phyloP scores from a whole-genome alignment of 2,797 vertebrate species.

The Phyllotis vaccarum region DNA sequence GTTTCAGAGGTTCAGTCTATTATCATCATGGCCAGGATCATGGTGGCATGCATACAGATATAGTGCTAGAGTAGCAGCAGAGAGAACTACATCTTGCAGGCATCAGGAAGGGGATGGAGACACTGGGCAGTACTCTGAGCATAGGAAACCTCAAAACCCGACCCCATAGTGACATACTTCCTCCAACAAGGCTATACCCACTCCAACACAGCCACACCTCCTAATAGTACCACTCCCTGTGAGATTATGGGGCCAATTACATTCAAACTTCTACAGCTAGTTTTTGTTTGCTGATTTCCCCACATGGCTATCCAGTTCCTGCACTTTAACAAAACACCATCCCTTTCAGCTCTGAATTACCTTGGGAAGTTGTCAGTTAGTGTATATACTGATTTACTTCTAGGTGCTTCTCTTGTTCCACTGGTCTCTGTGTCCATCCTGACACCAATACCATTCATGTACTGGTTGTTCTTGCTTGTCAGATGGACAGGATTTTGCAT shows the following conservation, averaged over 20 bases:
- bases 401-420: neutral
- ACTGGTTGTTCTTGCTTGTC: neutral
- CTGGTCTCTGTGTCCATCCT: neutral
- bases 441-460: neutral
- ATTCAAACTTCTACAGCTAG: neutral
- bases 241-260: neutral
- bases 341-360: neutral
- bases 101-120: neutral
- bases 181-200: neutral
- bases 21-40: neutral
- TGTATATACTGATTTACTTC: neutral
- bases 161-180: neutral
- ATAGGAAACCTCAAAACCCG: neutral
- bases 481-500: neutral
- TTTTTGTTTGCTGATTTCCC: neutral
- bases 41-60: rapidly evolving
- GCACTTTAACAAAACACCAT: neutral
- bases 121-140: too few relatives aligned
- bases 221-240: neutral
- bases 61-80: neutral
- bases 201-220: neutral
- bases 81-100: neutral
- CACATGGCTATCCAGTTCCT: neutral
- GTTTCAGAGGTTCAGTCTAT: neutral
- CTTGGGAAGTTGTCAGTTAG: neutral